These are phyloP conservation scores for Embiotoca jacksoni DNA, from an alignment of 2,113 vertebrate species.

Conservation along the genomic window DNA sequence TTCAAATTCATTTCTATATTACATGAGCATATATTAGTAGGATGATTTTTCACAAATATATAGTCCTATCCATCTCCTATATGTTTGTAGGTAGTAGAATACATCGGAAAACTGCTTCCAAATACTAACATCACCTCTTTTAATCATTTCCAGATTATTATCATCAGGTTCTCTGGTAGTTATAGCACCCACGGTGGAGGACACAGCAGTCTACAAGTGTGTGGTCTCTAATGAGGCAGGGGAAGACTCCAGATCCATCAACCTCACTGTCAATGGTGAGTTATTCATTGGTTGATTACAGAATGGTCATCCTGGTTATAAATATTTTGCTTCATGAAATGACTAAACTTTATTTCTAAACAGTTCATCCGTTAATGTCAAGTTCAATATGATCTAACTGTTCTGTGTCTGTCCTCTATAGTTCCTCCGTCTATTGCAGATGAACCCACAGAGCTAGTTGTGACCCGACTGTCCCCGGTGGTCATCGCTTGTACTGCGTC, in stretches of 20 bases:
- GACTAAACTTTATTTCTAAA: background rate
- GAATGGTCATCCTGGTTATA: background rate
- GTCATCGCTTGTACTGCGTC: conserved; percentile 91
- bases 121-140: background rate
- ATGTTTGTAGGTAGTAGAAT: background rate
- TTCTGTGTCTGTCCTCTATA: conserved; percentile 61
- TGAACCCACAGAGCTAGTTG: conserved; percentile 90
- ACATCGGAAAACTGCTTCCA: background rate
- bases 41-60: background rate
- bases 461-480: conserved; percentile 88
- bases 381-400: background rate
- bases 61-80: background rate
- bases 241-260: conserved; percentile 85
- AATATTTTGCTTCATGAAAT: background rate
- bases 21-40: background rate
- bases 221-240: conserved; percentile 91
- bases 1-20: background rate
- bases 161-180: conserved; percentile 95
- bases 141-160: conserved; percentile 84
- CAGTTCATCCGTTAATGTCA: background rate
- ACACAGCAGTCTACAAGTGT: conserved; percentile 92
- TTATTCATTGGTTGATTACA: background rate
- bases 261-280: conserved; percentile 91
- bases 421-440: conserved; percentile 97
- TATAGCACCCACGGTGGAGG: conserved; percentile 94